Conservation (phyloP, 2,113 vertebrate species). For the Callorhinus ursinus region DNA sequence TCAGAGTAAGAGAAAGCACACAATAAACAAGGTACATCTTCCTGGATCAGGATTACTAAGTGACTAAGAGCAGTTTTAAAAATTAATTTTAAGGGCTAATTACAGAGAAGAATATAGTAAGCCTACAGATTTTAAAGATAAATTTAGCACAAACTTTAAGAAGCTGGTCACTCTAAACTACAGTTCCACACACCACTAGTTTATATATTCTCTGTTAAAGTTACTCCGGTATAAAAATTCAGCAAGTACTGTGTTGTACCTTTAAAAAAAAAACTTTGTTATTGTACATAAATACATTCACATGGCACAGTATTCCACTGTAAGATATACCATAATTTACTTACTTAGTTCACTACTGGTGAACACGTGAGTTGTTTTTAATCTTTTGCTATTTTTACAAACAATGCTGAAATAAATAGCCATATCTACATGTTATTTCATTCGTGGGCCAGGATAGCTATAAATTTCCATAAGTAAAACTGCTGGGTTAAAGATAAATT, state of each 20-base stretch:
- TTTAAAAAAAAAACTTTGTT: neutral
- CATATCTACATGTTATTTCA: neutral
- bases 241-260: neutral
- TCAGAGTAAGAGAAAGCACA: neutral
- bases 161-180: neutral
- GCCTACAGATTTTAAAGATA: constrained; percentile 18
- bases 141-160: neutral
- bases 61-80: neutral
- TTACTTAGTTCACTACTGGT: neutral
- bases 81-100: constrained; percentile 18
- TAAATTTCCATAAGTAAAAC: constrained; percentile 15
- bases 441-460: neutral
- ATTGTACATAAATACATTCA: neutral
- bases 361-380: neutral
- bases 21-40: neutral
- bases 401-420: constrained; percentile 17
- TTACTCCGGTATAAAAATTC: constrained; percentile 18
- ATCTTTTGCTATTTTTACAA: constrained; percentile 31
- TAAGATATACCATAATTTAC: neutral
- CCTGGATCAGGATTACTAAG: neutral
- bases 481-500: constrained; percentile 13
- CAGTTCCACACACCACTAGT: neutral
- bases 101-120: neutral
- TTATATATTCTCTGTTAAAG: neutral
- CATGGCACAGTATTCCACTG: neutral